These are phyloP conservation scores for Eremobia ochroleuca DNA, from an alignment of 2,888 invertebrate species.

Conservation along the genomic window DNA sequence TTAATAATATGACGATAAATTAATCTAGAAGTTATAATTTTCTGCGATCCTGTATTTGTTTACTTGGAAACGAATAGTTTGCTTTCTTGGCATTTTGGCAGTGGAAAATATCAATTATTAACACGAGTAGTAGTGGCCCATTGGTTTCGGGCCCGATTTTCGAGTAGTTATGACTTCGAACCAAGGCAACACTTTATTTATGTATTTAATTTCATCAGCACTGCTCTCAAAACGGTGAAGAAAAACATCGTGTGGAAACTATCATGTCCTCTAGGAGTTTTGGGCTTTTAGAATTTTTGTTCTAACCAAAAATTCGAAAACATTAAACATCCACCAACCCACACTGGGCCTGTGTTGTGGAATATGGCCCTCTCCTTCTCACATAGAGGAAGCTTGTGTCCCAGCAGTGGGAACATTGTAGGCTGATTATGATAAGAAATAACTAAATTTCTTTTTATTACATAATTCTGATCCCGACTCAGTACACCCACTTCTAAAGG, in stretches of 20 bases:
- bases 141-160: not conserved
- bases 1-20: constrained; percentile 1
- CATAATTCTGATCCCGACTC: not conserved
- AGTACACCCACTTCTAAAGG: not conserved
- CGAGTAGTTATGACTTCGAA: not conserved
- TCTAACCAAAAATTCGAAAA: not conserved
- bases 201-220: not conserved
- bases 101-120: not conserved
- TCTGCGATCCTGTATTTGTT: not conserved
- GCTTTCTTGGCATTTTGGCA: not conserved
- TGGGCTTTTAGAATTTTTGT: too few relatives aligned
- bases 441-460: not conserved
- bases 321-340: not conserved
- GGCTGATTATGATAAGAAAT: not conserved
- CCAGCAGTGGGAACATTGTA: not conserved
- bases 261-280: too few relatives aligned
- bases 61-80: not conserved
- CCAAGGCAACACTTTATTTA: not conserved
- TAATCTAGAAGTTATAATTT: constrained; percentile 4
- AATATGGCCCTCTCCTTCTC: not conserved
- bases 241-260: not conserved
- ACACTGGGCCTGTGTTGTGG: too few relatives aligned
- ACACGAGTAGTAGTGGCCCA: too few relatives aligned
- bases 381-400: not conserved
- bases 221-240: not conserved